phyloP scores from a whole-genome alignment of 2,113 vertebrate genomes.

The Albula glossodonta region DNA sequence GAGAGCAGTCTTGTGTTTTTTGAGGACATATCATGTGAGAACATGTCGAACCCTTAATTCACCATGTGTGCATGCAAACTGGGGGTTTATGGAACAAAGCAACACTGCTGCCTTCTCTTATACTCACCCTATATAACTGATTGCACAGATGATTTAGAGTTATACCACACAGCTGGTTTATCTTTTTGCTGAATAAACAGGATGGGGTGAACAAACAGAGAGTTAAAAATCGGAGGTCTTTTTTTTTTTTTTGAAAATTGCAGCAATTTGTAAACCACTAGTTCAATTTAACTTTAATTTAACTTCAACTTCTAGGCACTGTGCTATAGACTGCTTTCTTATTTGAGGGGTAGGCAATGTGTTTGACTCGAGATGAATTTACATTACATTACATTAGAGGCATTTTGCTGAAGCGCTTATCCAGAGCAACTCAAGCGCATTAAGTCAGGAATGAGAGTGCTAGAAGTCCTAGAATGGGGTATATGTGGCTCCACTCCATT shows the following conservation, averaged over 20 bases:
- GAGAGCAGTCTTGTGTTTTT: background rate
- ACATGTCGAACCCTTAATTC: background rate
- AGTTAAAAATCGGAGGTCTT: background rate
- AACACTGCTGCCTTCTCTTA: background rate
- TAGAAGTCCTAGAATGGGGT: too few relatives aligned
- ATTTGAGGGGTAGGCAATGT: too few relatives aligned
- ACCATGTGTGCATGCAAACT: background rate
- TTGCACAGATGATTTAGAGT: background rate
- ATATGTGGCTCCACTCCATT: background rate
- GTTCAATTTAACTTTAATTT: too few relatives aligned
- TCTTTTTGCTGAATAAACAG: background rate
- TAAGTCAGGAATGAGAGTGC: too few relatives aligned
- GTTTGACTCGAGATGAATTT: too few relatives aligned
- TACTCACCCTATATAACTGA: background rate
- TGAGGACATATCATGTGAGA: background rate
- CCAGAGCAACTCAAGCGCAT: too few relatives aligned
- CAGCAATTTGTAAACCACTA: background rate
- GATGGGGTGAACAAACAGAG: background rate
- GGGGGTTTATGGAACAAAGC: background rate
- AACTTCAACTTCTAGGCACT: too few relatives aligned
- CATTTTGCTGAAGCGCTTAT: too few relatives aligned
- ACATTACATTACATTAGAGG: too few relatives aligned
- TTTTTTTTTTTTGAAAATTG: background rate
- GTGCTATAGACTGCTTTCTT: too few relatives aligned
- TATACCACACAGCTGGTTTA: background rate